Evolutionary conservation across 2,797 vertebrate species (phyloP), one percentile per base, ranked within the genome.

Genomic region (Paramormyrops hopkinsi): DNA sequence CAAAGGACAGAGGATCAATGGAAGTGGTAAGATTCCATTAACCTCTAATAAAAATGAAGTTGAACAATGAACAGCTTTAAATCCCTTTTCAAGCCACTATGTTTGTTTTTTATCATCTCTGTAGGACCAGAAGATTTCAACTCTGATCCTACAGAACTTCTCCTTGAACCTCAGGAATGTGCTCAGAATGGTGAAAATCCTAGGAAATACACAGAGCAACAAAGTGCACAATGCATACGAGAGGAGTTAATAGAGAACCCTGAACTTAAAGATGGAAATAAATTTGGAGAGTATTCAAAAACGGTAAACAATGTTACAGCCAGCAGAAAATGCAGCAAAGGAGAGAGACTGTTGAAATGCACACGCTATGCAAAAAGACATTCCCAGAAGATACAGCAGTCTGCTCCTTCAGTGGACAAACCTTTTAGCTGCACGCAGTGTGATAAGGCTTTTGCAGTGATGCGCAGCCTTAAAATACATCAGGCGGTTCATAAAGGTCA

Each of bases 401-500:
- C 88, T 0, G 93, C 94, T 0, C 94, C 95, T 91, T 85, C 59
- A 0, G 90, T 12, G 0, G 93, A 94, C 1, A 93, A 92, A 62
- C 90, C 92, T 0, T 92, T 93, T 92, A 92, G 89, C 22, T 95
- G 95, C 90, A 4, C 84, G 0, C 93, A 93, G n/a, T 95, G 94
- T 0, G 92, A 93, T 0, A 92, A 94, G 91, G 88, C 91, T 0
- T 95, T 95, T 92, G 79, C 29, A 90, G 92, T 11, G 88, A 93
- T 90, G 91, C 93, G 0, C 91, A 95, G 79, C 0, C 92, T 95
- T 17, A 86, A 92, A 88, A 89, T 91, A 3, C 95, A 95, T 90
- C 92, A 93, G 92, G 84, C 92, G 0, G 88, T 92, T n/a, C 96
- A 97, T 91, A 93, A 94, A 0, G 95, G 95, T 2, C 95, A 95